Conservation (phyloP, 2,888 invertebrate genomes). For the Brachypterus glaber region DNA sequence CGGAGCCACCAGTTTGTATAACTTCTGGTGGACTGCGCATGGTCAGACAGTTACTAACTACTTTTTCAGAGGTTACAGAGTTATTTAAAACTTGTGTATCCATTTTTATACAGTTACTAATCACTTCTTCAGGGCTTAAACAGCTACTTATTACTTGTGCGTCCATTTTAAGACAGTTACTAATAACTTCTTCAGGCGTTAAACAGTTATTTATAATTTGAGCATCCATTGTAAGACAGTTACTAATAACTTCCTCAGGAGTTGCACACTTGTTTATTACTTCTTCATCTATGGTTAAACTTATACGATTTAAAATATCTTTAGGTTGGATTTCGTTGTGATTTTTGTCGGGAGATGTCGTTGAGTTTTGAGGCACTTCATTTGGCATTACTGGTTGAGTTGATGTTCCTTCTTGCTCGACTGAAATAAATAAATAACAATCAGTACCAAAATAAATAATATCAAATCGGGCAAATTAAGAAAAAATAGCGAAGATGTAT, state of each 20-base stretch:
- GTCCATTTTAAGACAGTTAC: too few species aligned
- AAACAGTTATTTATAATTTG: too few species aligned
- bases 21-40: constrained; percentile 27
- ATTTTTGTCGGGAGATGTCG: constrained; percentile 31
- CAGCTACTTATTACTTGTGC: too few species aligned
- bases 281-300: too few species aligned
- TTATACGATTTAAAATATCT: too few species aligned
- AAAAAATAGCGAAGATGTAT: constrained; percentile 11
- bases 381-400: constrained; percentile 25
- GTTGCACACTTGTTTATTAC: too few species aligned
- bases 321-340: constrained; percentile 37
- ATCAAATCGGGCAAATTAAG: constrained; percentile 5
- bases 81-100: too few species aligned
- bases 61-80: constrained; percentile 31
- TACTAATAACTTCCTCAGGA: too few species aligned
- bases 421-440: constrained; percentile 29
- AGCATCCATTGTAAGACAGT: too few species aligned
- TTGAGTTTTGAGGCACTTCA: constrained; percentile 22
- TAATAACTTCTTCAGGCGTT: too few species aligned
- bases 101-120: too few species aligned
- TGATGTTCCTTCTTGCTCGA: constrained; percentile 32
- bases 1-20: constrained; percentile 27
- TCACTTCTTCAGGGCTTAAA: too few species aligned
- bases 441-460: neutral
- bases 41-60: constrained; percentile 26